A percentile compares a stretch with the other conserved stretches of the same genome.
phyloP scores from a whole-genome alignment of 2,888 invertebrate genomes.

The Ochropleura plecta region DNA sequence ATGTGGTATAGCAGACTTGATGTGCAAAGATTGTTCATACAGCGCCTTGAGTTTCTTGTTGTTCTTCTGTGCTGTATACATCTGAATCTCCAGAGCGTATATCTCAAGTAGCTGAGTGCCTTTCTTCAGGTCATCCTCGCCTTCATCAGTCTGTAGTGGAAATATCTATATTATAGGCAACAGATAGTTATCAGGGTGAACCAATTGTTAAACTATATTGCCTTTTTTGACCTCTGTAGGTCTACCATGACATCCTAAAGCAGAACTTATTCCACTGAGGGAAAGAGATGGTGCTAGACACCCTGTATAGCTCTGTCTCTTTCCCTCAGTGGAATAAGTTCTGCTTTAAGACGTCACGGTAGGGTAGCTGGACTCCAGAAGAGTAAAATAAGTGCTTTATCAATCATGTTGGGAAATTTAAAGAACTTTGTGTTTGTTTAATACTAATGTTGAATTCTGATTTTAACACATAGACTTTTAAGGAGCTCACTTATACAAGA shows the following conservation, averaged over 20 bases:
- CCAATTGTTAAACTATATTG: conserved; percentile 9
- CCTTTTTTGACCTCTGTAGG: not conserved
- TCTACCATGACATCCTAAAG: too few species aligned
- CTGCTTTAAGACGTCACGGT: too few species aligned
- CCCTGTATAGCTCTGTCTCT: too few species aligned
- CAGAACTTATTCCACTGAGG: too few species aligned
- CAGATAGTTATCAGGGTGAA: conserved; percentile 37
- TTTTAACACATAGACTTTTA: not conserved
- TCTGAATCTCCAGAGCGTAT: conserved; percentile 99
- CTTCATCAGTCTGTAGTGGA: conserved; percentile 95
- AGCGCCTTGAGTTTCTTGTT: conserved; percentile 99
- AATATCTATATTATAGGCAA: conserved; percentile 39
- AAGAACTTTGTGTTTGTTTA: not conserved
- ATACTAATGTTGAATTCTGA: not conserved
- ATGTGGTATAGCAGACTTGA: conserved; percentile 99
- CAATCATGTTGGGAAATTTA: not conserved
- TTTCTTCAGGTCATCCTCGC: conserved; percentile 99
- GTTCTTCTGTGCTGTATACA: conserved; percentile 99
- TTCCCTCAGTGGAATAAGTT: too few species aligned
- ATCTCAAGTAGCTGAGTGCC: conserved; percentile 99
- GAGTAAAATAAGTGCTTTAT: not conserved
- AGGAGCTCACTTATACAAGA: conserved; percentile 1
- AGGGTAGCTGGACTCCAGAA: not conserved
- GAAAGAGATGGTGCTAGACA: too few species aligned
- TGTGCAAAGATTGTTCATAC: conserved; percentile 99